Base-by-base conservation (phyloP, 1,140 invertebrate genomes). In the Ceratina japonica region DNA sequence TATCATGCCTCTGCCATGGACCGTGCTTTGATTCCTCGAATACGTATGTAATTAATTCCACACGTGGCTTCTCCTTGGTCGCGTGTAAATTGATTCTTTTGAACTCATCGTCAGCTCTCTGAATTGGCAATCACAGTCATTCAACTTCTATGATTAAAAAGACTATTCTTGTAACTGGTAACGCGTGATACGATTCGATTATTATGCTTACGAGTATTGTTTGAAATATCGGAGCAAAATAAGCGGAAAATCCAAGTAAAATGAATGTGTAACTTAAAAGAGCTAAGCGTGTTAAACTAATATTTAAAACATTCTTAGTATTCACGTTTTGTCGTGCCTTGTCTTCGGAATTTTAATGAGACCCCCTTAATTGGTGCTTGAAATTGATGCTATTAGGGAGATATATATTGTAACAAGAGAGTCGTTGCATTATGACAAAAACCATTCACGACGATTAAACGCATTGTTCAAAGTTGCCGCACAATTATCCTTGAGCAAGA, bases 1-100 rank as follows among this genome's bases (percentile, higher is more conserved):
- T 81, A 84, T 84, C 81, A 84, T 81, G 66, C 83, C 15, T 51
- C 70, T 54, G 27, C 71, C 63, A 51, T 18, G 68, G 63, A 52
- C 75, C 78, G 72, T 68, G 72, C 22, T 16, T 0, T 10, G 12
- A 24, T 20, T 24, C 20, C 15, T 49, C 54, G 72, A 74, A 79
- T 79, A 79, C 49, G 22, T 66, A 66, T 75, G 27, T 7, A 12
- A 76, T 70, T 59, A 27, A 68, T 63, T 27, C 13, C 27, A 4
- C 16, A 31, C 7, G 56, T 15, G 15, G 20, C 20, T 12, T 15
- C 12, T n/a, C 22, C 12, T n/a, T 24, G 15, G n/a, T 44, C 22
- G 1, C 18, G 44, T 71, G 52, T 63, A 76, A 37, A 37, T 37
- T 3, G 7, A 37, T 37, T 37, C 37, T 37, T 37, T 37, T 37